phyloP scores from a whole-genome alignment of 2,888 invertebrate species.

The Eristalinus sepulchralis region DNA sequence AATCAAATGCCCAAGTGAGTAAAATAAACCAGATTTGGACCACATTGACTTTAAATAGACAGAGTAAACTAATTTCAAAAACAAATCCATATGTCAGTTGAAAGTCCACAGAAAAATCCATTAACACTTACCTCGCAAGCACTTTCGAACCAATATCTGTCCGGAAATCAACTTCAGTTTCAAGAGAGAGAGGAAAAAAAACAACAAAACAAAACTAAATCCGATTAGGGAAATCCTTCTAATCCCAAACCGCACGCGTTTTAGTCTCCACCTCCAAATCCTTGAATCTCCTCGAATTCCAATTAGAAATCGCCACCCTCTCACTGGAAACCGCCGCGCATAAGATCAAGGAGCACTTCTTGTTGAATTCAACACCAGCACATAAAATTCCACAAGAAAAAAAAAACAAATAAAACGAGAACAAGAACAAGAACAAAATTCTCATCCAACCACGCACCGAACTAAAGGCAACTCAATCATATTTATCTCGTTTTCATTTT shows the following conservation, averaged over 20 bases:
- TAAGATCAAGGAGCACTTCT: neutral
- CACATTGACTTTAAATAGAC: no score
- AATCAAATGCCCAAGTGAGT: no score
- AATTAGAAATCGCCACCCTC: conserved; percentile 7
- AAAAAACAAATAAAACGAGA: neutral
- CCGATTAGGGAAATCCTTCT: conserved; percentile 4
- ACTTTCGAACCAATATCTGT: neutral
- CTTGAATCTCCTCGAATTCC: conserved; percentile 4
- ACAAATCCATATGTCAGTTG: neutral
- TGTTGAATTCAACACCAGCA: neutral
- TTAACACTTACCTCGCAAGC: neutral
- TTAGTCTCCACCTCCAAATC: conserved; percentile 20
- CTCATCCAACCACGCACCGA: conserved; percentile 31
- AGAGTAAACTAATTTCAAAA: neutral
- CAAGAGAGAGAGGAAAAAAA: neutral
- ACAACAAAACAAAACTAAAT: conserved; percentile 3
- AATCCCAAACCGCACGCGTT: conserved; percentile 11
- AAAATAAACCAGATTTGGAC: no score
- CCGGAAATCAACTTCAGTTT: neutral
- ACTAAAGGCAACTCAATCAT: conserved; percentile 46
- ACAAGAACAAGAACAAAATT: conserved; percentile 6
- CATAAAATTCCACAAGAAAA: neutral
- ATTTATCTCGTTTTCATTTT: conserved; percentile 14
- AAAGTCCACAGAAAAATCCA: neutral
- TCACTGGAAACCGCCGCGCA: neutral